Base-by-base conservation (phyloP, 2,797 vertebrate species). In the Chaetophractus vellerosus region DNA sequence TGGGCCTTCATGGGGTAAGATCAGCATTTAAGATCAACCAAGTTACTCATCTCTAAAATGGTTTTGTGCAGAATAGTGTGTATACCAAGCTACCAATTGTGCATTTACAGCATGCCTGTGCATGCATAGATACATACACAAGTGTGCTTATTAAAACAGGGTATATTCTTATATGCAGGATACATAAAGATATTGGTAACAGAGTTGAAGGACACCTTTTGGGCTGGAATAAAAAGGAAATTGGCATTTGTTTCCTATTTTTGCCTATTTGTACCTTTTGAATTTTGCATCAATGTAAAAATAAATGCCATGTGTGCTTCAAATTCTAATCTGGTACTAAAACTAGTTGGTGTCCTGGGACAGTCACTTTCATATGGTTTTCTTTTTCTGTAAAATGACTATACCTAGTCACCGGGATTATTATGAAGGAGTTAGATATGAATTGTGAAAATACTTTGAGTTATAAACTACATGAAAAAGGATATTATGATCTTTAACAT, bases 21-120 rank as follows among this genome's bases (percentile, higher is more conserved):
- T 91, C n/a, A 74, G 19, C 59, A 75, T 89, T 93, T 92, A 89
- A 86, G 55, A 88, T 81, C 61, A 69, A 63, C 57, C 64, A 96
- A 26, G 31, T 82, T 88, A 74, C 9, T 94, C 52, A 81, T 78
- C 68, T 68, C 21, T 23, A 74, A 81, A 18, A 36, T 76, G 9
- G 41, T 6, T 78, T 93, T 74, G 21, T 79, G 0, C 48, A 96
- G 55, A 95, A 92, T n/a, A 41, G 3, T 71, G 21, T 57, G 1
- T 84, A 9, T 86, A 50, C 28, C 38, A 90, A 2, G 57, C 52
- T 92, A 48, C 24, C 36, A n/a, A 5, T 48, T 86, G 26, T 68
- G 6, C 50, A 6, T 89, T 94, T 80, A 75, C 80, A 92, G 16
- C 89, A 16, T 36, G 9, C 48, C 48, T 91, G 0, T 38, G 23